Base-by-base conservation (phyloP, 2,113 vertebrate species). In the Taxidea taxus region DNA sequence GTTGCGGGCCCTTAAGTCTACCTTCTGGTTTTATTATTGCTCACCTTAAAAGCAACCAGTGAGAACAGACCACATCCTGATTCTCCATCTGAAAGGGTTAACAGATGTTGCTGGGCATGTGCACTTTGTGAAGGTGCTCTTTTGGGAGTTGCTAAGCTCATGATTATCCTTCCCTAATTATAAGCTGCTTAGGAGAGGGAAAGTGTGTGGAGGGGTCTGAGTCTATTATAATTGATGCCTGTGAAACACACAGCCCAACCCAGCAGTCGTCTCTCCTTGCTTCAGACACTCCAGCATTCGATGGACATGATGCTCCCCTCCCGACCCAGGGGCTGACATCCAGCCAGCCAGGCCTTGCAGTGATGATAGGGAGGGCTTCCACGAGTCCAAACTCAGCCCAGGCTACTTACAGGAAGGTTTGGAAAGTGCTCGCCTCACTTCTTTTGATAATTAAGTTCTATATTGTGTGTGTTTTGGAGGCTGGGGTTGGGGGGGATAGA, bases 151-250 rank as follows among this genome's bases (percentile, higher is more conserved):
- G 56, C 31, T 89, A 84, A 91, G 87, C 58, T 90, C 86, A 27
- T 96, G 92, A 98, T 97, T 97, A 89, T 47, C 83, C n/a, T 86
- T 70, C 56, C 72, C 20, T 98, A 96, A 98, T 98, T 97, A 97
- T 66, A 95, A 88, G 54, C 78, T 98, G 85, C 78, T 98, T 97
- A 78, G 78, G 93, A 97, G 92, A 86, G 72, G 87, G 90, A 96
- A 95, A 84, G 96, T 70, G 29, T 92, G 92, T 91, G 82, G 88
- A 97, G 86, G 94, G 94, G 91, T 97, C 94, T 78, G 90, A 92
- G 81, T 94, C 92, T 97, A 94, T 97, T 97, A 89, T 97, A 98
- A 95, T 92, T 90, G 97, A 91, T 94, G 34, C 62, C 78, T 98
- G 87, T 97, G 92, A 97, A 97, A 97, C 93, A 62, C 96, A 97